Evolutionary conservation across 2,797 vertebrate species (phyloP).

Genomic region (Chrysocyon brachyurus): DNA sequence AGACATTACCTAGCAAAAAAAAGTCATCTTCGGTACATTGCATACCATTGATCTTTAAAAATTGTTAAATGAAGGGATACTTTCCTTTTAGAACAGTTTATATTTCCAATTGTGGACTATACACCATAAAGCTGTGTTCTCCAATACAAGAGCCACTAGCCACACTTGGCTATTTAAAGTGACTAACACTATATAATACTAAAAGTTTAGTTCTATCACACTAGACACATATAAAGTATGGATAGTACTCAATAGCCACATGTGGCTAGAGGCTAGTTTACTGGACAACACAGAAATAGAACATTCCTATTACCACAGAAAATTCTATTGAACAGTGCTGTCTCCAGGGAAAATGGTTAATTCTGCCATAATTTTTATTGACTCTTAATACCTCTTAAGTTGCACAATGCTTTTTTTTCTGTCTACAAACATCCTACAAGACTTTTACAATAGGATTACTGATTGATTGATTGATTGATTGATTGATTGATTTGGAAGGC

Average conservation of each 20-base stretch:
- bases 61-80: background rate
- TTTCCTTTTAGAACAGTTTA: conserved; percentile 58
- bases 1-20: conserved; percentile 39
- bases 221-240: background rate
- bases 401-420: background rate
- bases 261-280: background rate
- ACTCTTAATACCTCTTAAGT: background rate
- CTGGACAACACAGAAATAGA: background rate
- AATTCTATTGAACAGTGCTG: background rate
- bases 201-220: background rate
- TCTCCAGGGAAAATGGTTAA: background rate
- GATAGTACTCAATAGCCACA: background rate
- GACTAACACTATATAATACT: background rate
- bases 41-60: background rate
- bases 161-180: background rate
- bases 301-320: background rate
- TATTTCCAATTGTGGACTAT: background rate
- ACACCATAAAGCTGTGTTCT: background rate
- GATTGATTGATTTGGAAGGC: background rate
- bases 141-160: background rate
- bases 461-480: no score
- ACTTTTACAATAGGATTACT: background rate
- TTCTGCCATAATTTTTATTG: conserved; percentile 41
- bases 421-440: background rate
- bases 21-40: background rate